These are phyloP conservation scores for Todiramphus chloris DNA, from an alignment of 2,113 vertebrate genomes.

Conservation along the genomic window DNA sequence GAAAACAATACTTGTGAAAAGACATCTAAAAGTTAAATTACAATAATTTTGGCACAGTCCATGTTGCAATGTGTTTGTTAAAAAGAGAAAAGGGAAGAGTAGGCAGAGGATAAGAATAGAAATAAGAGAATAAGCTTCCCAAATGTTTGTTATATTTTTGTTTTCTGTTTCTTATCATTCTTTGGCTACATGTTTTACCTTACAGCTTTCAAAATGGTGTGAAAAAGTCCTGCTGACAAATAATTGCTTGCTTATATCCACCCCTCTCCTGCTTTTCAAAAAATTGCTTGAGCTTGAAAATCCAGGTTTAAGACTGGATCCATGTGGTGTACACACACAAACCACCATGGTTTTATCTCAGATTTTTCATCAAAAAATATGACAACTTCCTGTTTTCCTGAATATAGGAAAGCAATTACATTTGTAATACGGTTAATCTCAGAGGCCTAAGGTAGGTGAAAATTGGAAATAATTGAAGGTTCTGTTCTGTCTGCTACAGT, in stretches of 20 bases:
- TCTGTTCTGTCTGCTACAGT: not conserved
- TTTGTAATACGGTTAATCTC: not conserved
- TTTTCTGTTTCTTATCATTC: not conserved
- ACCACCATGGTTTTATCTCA: not conserved
- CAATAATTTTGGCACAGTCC: not conserved
- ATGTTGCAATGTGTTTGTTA: not conserved
- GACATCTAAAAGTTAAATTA: not conserved
- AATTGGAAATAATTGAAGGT: not conserved
- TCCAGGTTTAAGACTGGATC: not conserved
- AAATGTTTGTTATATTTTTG: not conserved
- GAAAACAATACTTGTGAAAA: not conserved
- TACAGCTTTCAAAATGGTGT: not conserved
- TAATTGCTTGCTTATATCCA: not conserved
- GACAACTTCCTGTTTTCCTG: not conserved
- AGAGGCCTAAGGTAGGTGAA: not conserved
- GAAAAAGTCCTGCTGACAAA: not conserved
- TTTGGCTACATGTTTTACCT: not conserved
- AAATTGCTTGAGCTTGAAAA: not conserved
- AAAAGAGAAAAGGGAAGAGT: not conserved
- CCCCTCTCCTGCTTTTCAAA: rapidly evolving
- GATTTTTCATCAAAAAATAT: not conserved
- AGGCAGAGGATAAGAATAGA: not conserved
- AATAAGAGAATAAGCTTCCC: not conserved
- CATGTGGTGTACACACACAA: not conserved
- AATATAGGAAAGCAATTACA: not conserved